Evolutionary conservation across 2,888 invertebrate species (phyloP).

Genomic region (Noctua pronuba): DNA sequence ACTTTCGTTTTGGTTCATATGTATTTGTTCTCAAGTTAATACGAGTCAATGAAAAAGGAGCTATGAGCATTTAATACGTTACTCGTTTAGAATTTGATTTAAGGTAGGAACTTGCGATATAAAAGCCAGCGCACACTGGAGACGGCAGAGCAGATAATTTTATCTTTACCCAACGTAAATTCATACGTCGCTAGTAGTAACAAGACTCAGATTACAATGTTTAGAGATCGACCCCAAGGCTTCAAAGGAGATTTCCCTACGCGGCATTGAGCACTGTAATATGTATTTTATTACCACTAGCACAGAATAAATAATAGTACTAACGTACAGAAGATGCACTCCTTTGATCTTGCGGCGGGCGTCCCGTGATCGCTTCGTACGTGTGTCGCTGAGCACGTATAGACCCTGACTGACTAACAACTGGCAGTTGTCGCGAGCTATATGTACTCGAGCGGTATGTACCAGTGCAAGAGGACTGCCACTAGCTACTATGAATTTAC

Average conservation of each 20-base stretch:
- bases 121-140: background rate
- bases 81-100: background rate
- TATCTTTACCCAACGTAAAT: background rate
- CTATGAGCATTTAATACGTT: background rate
- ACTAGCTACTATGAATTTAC: background rate
- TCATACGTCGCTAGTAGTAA: background rate
- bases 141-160: background rate
- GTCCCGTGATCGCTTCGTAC: too few species aligned
- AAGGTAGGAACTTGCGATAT: slow-evolving; percentile 27
- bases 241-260: background rate
- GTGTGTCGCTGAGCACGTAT: too few species aligned
- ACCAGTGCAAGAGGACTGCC: too few species aligned
- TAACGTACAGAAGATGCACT: too few species aligned
- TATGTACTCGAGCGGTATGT: too few species aligned
- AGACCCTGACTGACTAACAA: too few species aligned
- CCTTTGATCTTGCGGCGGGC: too few species aligned
- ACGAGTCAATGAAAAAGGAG: background rate
- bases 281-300: background rate
- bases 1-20: background rate
- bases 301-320: too few species aligned
- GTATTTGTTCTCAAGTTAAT: background rate
- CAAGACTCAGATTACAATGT: background rate
- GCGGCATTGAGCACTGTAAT: background rate
- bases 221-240: background rate
- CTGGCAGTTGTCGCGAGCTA: too few species aligned